Conservation (phyloP, 2,888 invertebrate genomes). For the Neoascia interrupta region DNA sequence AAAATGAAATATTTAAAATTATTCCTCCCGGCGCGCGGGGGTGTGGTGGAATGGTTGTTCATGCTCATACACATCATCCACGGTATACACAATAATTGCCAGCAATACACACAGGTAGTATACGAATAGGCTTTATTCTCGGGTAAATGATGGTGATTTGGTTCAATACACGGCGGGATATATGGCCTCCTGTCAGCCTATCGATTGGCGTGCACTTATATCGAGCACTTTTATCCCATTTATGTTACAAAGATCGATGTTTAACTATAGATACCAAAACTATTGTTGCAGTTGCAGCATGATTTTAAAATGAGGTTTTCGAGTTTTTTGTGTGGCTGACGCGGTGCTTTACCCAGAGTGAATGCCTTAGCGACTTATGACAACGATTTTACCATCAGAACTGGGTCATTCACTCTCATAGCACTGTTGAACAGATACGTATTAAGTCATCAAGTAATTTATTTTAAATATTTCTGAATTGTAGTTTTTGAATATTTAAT, state of each 20-base stretch:
- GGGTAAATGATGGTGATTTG: conserved; percentile 63
- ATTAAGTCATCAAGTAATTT: not conserved
- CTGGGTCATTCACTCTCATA: too few relatives aligned
- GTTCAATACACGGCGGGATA: conserved; percentile 51
- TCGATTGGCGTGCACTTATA: conserved; percentile 54
- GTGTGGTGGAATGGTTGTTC: not conserved
- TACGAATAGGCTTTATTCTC: conserved; percentile 34
- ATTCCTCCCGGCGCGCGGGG: conserved; percentile 8
- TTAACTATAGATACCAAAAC: too few relatives aligned
- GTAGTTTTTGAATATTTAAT: not conserved
- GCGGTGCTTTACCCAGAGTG: not conserved
- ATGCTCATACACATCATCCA: conserved; percentile 1
- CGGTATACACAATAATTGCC: conserved; percentile 2
- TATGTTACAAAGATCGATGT: conserved; percentile 37
- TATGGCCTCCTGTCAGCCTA: conserved; percentile 53
- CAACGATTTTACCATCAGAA: not conserved
- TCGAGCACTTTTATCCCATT: conserved; percentile 17
- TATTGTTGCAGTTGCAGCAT: conserved; percentile 22
- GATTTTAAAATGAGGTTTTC: conserved; percentile 13
- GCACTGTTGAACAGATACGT: too few relatives aligned
- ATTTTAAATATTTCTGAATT: not conserved
- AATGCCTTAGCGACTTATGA: conserved; percentile 20
- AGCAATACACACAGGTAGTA: conserved; percentile 17
- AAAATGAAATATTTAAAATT: conserved; percentile 60
- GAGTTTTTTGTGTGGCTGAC: too few relatives aligned